phyloP scores from a whole-genome alignment of 2,888 invertebrate species.

The Ormia ochracea region DNA sequence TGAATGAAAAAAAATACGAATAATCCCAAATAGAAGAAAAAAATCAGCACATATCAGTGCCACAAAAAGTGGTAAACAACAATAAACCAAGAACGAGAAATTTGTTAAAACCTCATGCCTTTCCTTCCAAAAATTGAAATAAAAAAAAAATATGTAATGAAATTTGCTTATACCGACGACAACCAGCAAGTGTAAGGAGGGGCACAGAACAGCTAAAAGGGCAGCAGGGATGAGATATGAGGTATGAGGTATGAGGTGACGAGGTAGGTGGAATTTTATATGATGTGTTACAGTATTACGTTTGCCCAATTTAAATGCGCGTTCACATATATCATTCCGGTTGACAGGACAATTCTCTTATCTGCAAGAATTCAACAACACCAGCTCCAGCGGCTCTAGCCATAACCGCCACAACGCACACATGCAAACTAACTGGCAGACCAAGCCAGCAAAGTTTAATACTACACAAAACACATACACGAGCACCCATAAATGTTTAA shows the following conservation, averaged over 20 bases:
- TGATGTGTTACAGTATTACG: constrained; percentile 61
- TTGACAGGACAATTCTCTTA: constrained; percentile 84
- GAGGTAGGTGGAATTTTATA: constrained; percentile 52
- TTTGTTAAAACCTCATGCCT: constrained; percentile 56
- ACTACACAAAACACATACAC: not conserved
- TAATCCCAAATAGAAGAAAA: constrained; percentile 5
- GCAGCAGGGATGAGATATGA: not conserved
- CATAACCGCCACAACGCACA: constrained; percentile 4
- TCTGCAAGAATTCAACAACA: constrained; percentile 78
- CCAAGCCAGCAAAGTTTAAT: constrained; percentile 34
- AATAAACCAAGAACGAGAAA: constrained; percentile 58
- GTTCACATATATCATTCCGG: constrained; percentile 82
- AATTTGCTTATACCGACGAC: constrained; percentile 46
- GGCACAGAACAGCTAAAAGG: not conserved
- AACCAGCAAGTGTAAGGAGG: constrained; percentile 5
- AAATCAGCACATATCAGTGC: constrained; percentile 26
- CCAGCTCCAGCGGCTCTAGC: constrained; percentile 45
- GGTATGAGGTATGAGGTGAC: not conserved
- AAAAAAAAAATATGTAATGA: too few relatives aligned
- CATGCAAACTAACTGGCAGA: constrained; percentile 15
- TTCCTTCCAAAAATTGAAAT: constrained; percentile 18
- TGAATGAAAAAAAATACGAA: constrained; percentile 27
- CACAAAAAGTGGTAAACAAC: constrained; percentile 55
- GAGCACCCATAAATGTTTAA: constrained; percentile 1
- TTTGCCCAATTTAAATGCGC: constrained; percentile 77